phyloP scores from a whole-genome alignment of 2,888 invertebrate species.

The Ormyrus thymus region DNA sequence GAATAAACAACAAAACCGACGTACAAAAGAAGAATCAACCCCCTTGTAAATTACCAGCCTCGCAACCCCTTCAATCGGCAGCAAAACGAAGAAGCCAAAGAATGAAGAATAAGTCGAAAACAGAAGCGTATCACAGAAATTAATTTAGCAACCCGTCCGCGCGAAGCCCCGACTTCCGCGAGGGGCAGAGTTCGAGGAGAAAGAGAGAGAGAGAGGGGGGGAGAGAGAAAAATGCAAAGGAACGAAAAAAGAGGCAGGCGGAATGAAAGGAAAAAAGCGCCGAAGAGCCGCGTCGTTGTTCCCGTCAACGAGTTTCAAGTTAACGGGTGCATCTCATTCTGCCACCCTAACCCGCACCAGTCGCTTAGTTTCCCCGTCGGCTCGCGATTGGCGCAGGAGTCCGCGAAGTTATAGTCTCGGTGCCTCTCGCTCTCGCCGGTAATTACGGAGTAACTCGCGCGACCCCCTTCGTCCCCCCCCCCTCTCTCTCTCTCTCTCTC shows the following conservation, averaged over 20 bases:
- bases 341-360: not conserved
- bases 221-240: not conserved
- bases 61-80: too few species aligned
- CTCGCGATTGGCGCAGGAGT: not conserved
- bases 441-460: constrained; percentile 31
- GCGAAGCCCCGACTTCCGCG: too few species aligned
- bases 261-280: not conserved
- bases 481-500: not conserved
- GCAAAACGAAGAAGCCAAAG: too few species aligned
- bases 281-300: constrained; percentile 3
- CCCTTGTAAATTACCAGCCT: too few species aligned
- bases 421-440: constrained; percentile 20
- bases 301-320: constrained; percentile 19
- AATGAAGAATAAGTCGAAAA: too few species aligned
- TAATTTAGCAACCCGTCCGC: too few species aligned
- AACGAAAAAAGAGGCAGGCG: not conserved
- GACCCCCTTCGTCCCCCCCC: not conserved
- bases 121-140: too few species aligned
- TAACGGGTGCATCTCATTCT: constrained; percentile 39
- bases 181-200: too few species aligned
- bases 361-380: constrained; percentile 8
- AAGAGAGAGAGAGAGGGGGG: not conserved
- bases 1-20: too few species aligned
- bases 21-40: too few species aligned
- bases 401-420: too few species aligned